Percentiles rank a stretch among this genome's conserved stretches.
Conservation (phyloP, 2,113 vertebrate genomes). For the Phoxinus phoxinus region DNA sequence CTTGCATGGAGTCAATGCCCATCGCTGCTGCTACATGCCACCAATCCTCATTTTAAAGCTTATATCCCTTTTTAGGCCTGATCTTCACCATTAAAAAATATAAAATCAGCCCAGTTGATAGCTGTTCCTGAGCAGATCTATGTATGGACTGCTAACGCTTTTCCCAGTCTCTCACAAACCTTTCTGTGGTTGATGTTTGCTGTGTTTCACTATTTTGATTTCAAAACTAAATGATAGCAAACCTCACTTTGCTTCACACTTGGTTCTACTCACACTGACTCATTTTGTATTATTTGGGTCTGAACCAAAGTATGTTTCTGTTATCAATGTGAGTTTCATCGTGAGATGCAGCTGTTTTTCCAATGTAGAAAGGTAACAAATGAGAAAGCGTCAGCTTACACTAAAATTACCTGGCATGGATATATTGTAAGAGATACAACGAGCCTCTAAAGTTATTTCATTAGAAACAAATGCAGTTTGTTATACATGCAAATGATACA, state of each 20-base stretch:
- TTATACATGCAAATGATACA: background rate
- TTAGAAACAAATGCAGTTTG: background rate
- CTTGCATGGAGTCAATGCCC: slow-evolving; percentile 17
- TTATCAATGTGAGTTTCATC: background rate
- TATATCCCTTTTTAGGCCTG: background rate
- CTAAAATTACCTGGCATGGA: background rate
- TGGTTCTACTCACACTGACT: background rate
- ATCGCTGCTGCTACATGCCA: background rate
- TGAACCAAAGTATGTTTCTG: background rate
- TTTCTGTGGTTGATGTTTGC: slow-evolving; percentile 6
- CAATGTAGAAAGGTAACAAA: background rate
- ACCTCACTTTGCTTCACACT: background rate
- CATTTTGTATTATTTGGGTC: background rate
- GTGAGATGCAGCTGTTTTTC: background rate
- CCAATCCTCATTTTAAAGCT: background rate
- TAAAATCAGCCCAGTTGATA: background rate
- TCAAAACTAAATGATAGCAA: background rate
- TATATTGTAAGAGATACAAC: background rate
- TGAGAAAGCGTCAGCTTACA: background rate
- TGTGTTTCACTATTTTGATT: slow-evolving; percentile 14
- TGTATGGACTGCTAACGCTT: slow-evolving; percentile 5
- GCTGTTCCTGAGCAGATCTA: background rate
- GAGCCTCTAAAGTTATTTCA: background rate
- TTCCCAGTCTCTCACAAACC: slow-evolving; percentile 23
- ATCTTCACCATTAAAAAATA: background rate